Evolutionary conservation across 2,797 vertebrate genomes (phyloP).

Genomic region (Arrhamphus sclerolepis): DNA sequence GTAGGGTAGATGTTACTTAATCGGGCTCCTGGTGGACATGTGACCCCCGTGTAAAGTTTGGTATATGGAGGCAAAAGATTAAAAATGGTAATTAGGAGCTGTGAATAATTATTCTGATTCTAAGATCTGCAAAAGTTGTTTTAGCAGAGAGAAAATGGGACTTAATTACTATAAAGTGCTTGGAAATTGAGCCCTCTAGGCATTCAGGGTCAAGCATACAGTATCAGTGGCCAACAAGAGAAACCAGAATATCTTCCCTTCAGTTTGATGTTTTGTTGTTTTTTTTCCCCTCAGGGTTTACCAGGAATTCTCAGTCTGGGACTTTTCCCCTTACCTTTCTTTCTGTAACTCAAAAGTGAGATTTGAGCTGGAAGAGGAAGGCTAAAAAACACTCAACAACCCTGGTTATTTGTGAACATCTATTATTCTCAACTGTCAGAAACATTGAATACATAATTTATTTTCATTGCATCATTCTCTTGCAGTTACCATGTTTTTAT

Average conservation of each 20-base stretch:
- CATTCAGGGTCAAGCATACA: slow-evolving; percentile 10
- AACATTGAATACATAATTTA: not conserved
- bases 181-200: slow-evolving; percentile 21
- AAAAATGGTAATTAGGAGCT: slow-evolving; percentile 34
- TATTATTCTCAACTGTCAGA: not conserved
- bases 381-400: not conserved
- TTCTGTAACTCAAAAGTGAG: slow-evolving; percentile 4
- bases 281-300: slow-evolving; percentile 22
- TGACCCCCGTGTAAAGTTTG: slow-evolving; percentile 19
- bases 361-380: slow-evolving; percentile 3
- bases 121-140: slow-evolving; percentile 25
- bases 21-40: slow-evolving; percentile 45
- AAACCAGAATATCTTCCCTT: not conserved
- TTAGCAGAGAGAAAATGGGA: slow-evolving; percentile 21
- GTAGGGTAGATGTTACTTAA: slow-evolving; percentile 19
- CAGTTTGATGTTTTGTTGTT: not conserved
- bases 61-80: slow-evolving; percentile 35
- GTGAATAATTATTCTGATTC: slow-evolving; percentile 20
- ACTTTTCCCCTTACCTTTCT: slow-evolving; percentile 7
- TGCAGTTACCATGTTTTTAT: not conserved
- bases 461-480: not conserved
- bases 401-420: not conserved
- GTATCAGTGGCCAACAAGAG: slow-evolving; percentile 1
- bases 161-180: slow-evolving; percentile 10
- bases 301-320: slow-evolving; percentile 5